A percentile compares a stretch with the other conserved stretches of the same genome.
Evolutionary conservation across 30 jellyfish, hydroid and myxozoan species (phyloP).

Genomic region (Aurelia sp.): DNA sequence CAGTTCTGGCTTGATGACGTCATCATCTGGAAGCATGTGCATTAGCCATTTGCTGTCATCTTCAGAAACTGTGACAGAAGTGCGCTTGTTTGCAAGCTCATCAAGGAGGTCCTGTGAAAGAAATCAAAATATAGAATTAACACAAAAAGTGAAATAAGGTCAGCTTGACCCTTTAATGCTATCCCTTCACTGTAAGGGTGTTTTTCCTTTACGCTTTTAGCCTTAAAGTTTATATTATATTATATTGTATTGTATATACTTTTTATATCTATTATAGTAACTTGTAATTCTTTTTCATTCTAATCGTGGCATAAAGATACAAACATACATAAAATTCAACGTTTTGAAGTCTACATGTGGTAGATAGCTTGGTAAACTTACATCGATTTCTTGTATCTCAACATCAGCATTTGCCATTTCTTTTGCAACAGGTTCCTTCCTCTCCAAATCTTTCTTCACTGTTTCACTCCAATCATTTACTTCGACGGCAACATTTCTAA

Average conservation of each 20-base stretch:
- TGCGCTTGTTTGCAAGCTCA: slow-evolving; percentile 64
- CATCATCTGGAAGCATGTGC: slow-evolving; percentile 72
- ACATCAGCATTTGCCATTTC: slow-evolving; percentile 68
- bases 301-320: too few species aligned
- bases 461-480: slow-evolving; percentile 69
- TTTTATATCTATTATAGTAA: too few species aligned
- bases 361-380: slow-evolving; percentile 27
- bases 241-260: too few species aligned
- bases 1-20: slow-evolving; percentile 69
- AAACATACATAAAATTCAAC: too few species aligned
- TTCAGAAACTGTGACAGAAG: slow-evolving; percentile 65
- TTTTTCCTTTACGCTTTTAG: too few species aligned
- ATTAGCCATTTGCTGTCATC: slow-evolving; percentile 85
- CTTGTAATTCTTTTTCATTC: too few species aligned
- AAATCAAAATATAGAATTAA: too few species aligned
- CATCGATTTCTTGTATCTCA: slow-evolving; percentile 78
- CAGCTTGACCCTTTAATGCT: too few species aligned
- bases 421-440: slow-evolving; percentile 57
- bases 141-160: too few species aligned
- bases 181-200: too few species aligned
- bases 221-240: too few species aligned
- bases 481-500: slow-evolving; percentile 29
- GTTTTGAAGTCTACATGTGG: too few species aligned
- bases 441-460: slow-evolving; percentile 47
- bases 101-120: slow-evolving; percentile 67